These are phyloP conservation scores for Acanthopagrus latus DNA, from an alignment of 2,797 vertebrate genomes.

Conservation along the genomic window DNA sequence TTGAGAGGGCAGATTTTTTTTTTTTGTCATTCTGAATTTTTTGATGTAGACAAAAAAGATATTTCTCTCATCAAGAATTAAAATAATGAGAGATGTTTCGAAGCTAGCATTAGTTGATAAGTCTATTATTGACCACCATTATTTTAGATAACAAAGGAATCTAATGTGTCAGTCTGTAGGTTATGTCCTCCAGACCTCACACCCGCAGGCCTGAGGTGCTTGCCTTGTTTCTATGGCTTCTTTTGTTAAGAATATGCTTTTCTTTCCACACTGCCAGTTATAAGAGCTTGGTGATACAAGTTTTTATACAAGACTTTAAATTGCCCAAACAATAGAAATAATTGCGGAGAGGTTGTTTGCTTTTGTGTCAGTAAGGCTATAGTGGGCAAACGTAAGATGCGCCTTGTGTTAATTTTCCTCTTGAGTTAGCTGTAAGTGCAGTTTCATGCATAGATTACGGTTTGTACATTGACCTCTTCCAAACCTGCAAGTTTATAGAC, in stretches of 20 bases:
- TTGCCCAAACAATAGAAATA: neutral
- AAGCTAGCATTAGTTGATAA: neutral
- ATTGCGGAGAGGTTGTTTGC: neutral
- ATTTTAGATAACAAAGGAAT: neutral
- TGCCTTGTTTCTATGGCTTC: constrained; percentile 18
- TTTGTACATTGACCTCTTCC: neutral
- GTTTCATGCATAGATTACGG: neutral
- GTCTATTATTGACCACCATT: neutral
- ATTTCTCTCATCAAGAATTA: neutral
- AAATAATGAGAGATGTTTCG: neutral
- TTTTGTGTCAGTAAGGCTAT: neutral
- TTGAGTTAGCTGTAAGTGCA: neutral
- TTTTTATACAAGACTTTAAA: neutral
- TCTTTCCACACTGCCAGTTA: neutral
- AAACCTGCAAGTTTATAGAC: neutral
- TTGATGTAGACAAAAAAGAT: neutral
- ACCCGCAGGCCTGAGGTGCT: neutral
- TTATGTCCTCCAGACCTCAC: neutral
- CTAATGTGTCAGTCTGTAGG: too few species aligned
- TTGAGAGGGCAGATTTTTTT: neutral
- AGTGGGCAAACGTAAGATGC: neutral
- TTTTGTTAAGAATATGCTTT: constrained; percentile 2
- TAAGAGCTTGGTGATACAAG: neutral
- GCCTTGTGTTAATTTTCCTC: neutral
- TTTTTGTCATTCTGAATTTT: neutral